These are phyloP conservation scores for Papilio aristodemus DNA, from an alignment of 1,140 invertebrate genomes.

Conservation along the genomic window DNA sequence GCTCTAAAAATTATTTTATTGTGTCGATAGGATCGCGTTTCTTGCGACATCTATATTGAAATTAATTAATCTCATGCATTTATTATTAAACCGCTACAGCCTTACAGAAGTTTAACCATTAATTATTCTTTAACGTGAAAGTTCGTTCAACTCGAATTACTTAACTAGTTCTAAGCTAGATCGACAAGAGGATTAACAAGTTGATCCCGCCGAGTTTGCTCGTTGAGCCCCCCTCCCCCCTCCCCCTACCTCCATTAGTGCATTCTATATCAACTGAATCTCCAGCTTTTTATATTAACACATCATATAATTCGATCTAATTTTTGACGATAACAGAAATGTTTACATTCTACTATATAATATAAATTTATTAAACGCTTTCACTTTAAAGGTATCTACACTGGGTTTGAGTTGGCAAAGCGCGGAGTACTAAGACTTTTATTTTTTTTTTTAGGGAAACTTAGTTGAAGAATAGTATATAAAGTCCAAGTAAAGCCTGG, in stretches of 20 bases:
- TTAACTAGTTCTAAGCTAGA: conserved; percentile 67
- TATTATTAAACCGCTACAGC: conserved; percentile 61
- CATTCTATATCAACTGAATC: not conserved
- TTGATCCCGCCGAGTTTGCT: conserved; percentile 68
- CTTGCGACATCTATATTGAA: conserved; percentile 45
- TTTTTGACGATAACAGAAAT: no score
- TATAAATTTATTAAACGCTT: no score
- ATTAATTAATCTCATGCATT: conserved; percentile 66
- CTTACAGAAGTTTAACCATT: conserved; percentile 54
- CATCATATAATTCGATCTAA: no score
- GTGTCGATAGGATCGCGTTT: conserved; percentile 45
- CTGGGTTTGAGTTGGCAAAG: not conserved
- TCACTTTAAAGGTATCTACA: not conserved
- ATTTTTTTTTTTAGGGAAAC: not conserved
- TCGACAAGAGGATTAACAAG: conserved; percentile 64
- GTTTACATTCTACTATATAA: no score
- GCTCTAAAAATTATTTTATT: conserved; percentile 55
- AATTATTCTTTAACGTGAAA: conserved; percentile 57
- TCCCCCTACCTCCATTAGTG: not conserved
- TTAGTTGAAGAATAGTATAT: no score
- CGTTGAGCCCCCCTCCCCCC: conserved; percentile 6
- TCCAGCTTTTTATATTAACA: not conserved
- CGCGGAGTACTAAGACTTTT: not conserved
- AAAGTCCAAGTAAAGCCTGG: no score
- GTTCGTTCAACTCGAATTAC: conserved; percentile 64